Conservation (phyloP, 2,888 invertebrate genomes). For the Tuta absoluta region DNA sequence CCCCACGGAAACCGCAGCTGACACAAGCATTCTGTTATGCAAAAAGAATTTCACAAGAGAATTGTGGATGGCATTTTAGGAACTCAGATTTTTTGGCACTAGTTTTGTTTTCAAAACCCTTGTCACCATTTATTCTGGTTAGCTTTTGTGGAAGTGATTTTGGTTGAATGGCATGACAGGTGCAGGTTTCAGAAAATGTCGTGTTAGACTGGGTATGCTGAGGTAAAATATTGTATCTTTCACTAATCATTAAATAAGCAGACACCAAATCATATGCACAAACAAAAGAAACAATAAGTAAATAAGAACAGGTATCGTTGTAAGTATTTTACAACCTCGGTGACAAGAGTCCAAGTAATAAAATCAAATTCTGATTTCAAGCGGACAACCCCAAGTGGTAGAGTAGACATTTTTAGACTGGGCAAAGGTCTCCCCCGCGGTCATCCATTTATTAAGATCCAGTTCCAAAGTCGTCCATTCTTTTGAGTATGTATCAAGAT, state of each 20-base stretch:
- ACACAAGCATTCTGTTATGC: constrained; percentile 16
- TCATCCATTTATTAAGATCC: no score
- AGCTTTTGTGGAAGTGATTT: not conserved
- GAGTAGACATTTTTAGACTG: no score
- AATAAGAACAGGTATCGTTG: not conserved
- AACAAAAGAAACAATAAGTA: not conserved
- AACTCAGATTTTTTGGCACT: constrained; percentile 8
- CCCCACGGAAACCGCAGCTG: constrained; percentile 7
- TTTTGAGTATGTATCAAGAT: no score
- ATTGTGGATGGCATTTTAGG: constrained; percentile 34
- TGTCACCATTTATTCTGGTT: not conserved
- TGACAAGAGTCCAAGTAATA: not conserved
- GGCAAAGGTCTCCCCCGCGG: no score
- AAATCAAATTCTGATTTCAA: not conserved
- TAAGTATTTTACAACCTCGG: not conserved
- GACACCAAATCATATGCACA: not conserved
- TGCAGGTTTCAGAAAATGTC: not conserved
- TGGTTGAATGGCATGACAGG: not conserved
- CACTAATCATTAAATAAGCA: not conserved
- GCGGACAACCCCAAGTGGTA: not conserved
- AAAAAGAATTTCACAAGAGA: constrained; percentile 14
- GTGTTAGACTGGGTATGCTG: no score
- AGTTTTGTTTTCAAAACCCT: not conserved
- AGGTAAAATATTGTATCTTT: not conserved
- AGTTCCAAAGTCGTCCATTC: no score